These are phyloP conservation scores for Mormyrus hasselquistii DNA, from an alignment of 2,797 vertebrate species.

Conservation along the genomic window DNA sequence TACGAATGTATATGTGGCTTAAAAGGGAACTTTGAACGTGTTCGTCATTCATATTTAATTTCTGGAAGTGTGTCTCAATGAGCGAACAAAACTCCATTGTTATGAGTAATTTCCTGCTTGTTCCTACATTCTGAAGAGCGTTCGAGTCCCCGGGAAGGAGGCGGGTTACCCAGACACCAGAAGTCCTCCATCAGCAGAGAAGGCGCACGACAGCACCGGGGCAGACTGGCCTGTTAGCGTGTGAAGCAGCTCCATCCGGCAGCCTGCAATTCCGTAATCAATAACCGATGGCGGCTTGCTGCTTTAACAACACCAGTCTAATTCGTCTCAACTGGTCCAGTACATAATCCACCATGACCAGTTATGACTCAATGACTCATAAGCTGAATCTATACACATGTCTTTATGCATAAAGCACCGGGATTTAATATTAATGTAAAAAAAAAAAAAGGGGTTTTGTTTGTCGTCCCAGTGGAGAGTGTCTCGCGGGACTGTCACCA, in stretches of 20 bases:
- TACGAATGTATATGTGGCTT: background rate
- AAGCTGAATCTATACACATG: background rate
- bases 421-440: background rate
- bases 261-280: conserved; percentile 50
- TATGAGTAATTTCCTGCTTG: too few relatives aligned
- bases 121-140: background rate
- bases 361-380: background rate
- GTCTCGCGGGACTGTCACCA: background rate
- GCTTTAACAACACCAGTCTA: background rate
- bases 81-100: background rate
- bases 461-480: background rate
- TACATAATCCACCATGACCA: background rate
- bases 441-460: background rate
- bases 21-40: background rate
- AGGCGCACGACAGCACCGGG: conserved; percentile 76
- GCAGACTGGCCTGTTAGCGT: conserved; percentile 67
- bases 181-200: conserved; percentile 73
- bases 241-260: conserved; percentile 61
- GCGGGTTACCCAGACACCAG: conserved; percentile 74
- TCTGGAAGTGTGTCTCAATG: background rate
- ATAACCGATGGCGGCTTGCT: background rate
- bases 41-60: background rate
- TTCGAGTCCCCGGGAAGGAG: background rate
- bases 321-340: background rate
- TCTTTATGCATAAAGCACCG: background rate